Percentiles rank a stretch among this genome's conserved stretches.
phyloP scores from a whole-genome alignment of 2,113 vertebrate genomes.

The Cervus canadensis region DNA sequence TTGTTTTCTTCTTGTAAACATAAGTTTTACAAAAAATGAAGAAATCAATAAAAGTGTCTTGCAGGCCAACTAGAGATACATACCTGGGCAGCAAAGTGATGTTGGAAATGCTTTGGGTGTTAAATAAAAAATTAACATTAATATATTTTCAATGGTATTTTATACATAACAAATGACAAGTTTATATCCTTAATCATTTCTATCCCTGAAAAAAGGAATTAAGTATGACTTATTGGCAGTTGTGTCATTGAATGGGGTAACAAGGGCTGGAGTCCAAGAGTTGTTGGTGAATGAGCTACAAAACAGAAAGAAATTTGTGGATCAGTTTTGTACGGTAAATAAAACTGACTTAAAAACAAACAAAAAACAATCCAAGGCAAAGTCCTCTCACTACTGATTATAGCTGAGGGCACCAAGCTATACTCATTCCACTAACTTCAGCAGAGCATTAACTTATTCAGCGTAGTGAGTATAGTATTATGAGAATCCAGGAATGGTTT shows the following conservation, averaged over 20 bases:
- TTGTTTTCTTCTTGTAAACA: slow-evolving; percentile 83
- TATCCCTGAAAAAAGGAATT: slow-evolving; percentile 83
- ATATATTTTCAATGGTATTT: slow-evolving; percentile 76
- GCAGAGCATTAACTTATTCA: background rate
- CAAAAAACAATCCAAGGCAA: background rate
- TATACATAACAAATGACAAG: slow-evolving; percentile 78
- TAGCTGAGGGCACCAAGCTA: background rate
- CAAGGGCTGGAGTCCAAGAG: slow-evolving; percentile 91
- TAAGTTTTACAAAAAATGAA: slow-evolving; percentile 77
- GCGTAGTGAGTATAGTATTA: background rate
- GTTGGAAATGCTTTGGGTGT: slow-evolving; percentile 78
- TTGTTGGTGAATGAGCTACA: slow-evolving; percentile 91
- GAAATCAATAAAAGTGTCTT: slow-evolving; percentile 85
- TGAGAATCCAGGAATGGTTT: background rate
- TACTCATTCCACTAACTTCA: background rate
- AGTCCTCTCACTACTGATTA: background rate
- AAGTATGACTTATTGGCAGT: slow-evolving; percentile 92
- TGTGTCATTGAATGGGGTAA: slow-evolving; percentile 91
- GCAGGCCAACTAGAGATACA: slow-evolving; percentile 83
- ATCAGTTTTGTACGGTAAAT: slow-evolving; percentile 64
- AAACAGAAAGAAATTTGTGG: slow-evolving; percentile 77
- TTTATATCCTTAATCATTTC: slow-evolving; percentile 78
- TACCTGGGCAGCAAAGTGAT: slow-evolving; percentile 78
- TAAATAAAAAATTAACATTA: slow-evolving; percentile 84
- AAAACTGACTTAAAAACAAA: background rate